Evolutionary conservation across 2,888 invertebrate species (phyloP), one percentile per base, ranked within the genome.

Genomic region (Griposia aprilina): DNA sequence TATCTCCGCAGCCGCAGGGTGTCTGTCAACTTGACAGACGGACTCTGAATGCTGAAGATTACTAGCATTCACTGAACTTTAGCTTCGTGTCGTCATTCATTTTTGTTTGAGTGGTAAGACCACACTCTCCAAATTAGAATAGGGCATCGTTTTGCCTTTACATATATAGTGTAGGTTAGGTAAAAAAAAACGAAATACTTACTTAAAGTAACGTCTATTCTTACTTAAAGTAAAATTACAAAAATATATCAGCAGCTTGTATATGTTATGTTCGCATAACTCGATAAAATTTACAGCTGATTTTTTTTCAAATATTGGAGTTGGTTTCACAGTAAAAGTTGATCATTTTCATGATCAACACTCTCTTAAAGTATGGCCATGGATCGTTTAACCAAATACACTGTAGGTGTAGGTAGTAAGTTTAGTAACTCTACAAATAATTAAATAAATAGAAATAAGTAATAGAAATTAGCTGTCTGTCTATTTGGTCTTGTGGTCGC

Each of bases 21-120:
- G 88, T 85, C 88, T 88, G 82, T 84, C 88, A 87, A 84, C 72
- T 88, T 88, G 88, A 83, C 83, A 88, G 87, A 85, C 84, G 36
- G 78, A 83, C 65, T 69, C 41, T 70, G 66, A 84, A 85, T 82
- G 66, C 82, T 78, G 41, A 67, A 82, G 75, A 82, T 84, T 79
- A 57, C 52, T 57, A 8, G 20, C 67, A 82, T 80, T 80, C 65
- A 76, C 50, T 71, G 76, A 79, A 85, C 74, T 82, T 72, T 50
- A 66, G 50, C 23, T 59, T 10, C 10, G 48, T 63, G 26, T 45
- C 36, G 48, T 45, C 63, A 36, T 70, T 30, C 68, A 68, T 74
- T 71, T 72, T 36, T 60, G 45, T 72, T 60, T n/a, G 48, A 36
- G 36, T 62, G 50, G 36, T 62, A 20, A 17, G 7, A 17, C 48